phyloP scores from a whole-genome alignment of 30 jellyfish, hydroid and myxozoan species.

The Rhopilema esculentum region DNA sequence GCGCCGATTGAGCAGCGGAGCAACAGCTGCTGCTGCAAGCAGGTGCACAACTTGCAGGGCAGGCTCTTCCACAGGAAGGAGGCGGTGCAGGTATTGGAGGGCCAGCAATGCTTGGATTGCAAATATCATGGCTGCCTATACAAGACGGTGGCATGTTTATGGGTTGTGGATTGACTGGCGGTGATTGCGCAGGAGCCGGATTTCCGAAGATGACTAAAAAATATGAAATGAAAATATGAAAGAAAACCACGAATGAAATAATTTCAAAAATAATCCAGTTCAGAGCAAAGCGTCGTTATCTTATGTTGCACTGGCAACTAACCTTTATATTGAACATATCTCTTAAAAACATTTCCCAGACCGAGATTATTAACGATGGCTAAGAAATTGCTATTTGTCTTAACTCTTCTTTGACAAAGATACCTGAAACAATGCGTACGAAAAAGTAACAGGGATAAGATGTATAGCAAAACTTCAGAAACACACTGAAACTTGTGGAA shows the following conservation, averaged over 20 bases:
- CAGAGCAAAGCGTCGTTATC: too few species aligned
- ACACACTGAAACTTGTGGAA: too few species aligned
- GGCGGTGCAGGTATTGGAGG: slow-evolving; percentile 78
- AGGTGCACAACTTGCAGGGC: slow-evolving; percentile 85
- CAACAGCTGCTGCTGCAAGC: slow-evolving; percentile 87
- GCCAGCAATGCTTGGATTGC: slow-evolving; percentile 69
- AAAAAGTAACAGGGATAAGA: too few species aligned
- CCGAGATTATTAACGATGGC: too few species aligned
- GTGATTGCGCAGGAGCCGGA: slow-evolving; percentile 32
- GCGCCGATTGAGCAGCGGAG: slow-evolving; percentile 62
- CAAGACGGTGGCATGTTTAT: slow-evolving; percentile 70
- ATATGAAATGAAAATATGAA: neutral
- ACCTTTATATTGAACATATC: too few species aligned
- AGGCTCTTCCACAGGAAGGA: slow-evolving; percentile 63
- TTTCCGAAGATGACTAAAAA: slow-evolving; percentile 41
- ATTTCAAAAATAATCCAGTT: too few species aligned
- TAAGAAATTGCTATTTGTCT: too few species aligned
- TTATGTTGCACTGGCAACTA: too few species aligned
- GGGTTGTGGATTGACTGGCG: slow-evolving; percentile 70
- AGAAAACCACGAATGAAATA: neutral
- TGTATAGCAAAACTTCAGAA: too few species aligned
- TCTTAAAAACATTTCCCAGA: too few species aligned
- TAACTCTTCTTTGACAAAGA: too few species aligned
- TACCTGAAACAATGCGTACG: too few species aligned
- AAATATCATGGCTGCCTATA: slow-evolving; percentile 59